Evolutionary conservation across 2,113 vertebrate genomes (phyloP), one percentile per base, ranked within the genome.

Genomic region (Callithrix jacchus): DNA sequence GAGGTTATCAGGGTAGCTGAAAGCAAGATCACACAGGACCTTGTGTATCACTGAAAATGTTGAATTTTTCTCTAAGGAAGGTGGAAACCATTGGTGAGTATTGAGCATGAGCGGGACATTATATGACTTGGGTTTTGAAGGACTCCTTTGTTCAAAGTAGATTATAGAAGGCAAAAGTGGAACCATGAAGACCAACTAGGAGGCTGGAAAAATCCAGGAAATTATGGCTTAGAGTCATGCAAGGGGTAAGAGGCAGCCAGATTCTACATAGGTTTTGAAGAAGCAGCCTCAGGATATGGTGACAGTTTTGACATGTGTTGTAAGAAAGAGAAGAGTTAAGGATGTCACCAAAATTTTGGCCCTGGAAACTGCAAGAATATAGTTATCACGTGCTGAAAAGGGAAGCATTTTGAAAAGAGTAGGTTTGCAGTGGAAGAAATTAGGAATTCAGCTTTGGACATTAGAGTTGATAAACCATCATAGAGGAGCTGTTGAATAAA

Each of bases 1-100:
- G 56, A 91, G 35, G 18, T 94, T 54, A 93, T 16, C 73, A 88
- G 95, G 45, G 7, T 18, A 35, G 52, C 58, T 20, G 37, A 21
- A 89, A 91, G 49, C 9, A 32, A 71, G 54, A n/a, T 74, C 45
- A 85, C 30, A 77, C 4, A 40, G 25, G 20, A 23, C 23, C 45
- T 86, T 90, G 27, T 12, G 35, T 32, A 49, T 76, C 58, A 71
- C 1, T 56, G 52, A 45, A 95, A 71, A 21, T 37, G 61, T 95
- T 95, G 71, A 80, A 76, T 52, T 88, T 82, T 87, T 92, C 42
- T 89, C 82, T 64, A 14, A 91, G 45, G n/a, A 17, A 84, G 18
- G 13, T 87, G 17, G 18, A 93, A 80, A 56, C 68, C 70, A 42
- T 21, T 52, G n/a, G 10, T 73, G 54, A 93, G 20, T 52, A 74